Base-by-base conservation (phyloP, 2,113 vertebrate species). In the Gnathochromis pfefferi region DNA sequence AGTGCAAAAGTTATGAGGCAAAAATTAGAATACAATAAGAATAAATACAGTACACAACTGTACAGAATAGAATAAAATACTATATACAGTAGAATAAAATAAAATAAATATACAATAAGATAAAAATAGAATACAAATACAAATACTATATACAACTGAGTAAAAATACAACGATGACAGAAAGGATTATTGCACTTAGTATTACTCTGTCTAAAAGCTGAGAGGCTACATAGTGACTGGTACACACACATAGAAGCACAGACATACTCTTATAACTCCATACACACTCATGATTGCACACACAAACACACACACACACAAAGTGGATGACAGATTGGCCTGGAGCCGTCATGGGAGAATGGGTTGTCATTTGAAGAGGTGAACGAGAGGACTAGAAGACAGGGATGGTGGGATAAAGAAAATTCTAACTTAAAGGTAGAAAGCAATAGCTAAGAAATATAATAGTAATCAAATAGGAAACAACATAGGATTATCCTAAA, bases 281-380 rank as follows among this genome's bases (percentile, higher is more conserved):
- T 55, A 90, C 73, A 88, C 58, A 82, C 28, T 31, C 21, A 21
- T 54, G 31, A 33, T 12, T 26, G 10, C 33, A n/a, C 58, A 11
- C 28, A 82, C 23, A 60, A 3, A 42, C 40, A 90, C 70, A 60
- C 16, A 88, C 65, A 84, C 21, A 26, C 19, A 58, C 9, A 84
- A n/a, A 58, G 23, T 51, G 79, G 80, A 81, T 81, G 53, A 86
- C 84, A 87, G 86, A 68, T 70, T 65, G 68, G 82, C 85, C 87
- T 6, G 5, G 40, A 81, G 88, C 88, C 49, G 49, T 90, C 87
- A 89, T 89, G 85, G 90, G 83, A 91, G 88, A 93, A 53, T 88
- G 88, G 45, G 79, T 55, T 93, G 89, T 92, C 87, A 89, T 92
- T 88, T 86, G 63, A 31, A 86, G 88, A 93, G 86, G 85, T 89